Percentiles rank a stretch among this genome's conserved stretches.
Evolutionary conservation across 2,113 vertebrate species (phyloP).

Genomic region (Sitta europaea): DNA sequence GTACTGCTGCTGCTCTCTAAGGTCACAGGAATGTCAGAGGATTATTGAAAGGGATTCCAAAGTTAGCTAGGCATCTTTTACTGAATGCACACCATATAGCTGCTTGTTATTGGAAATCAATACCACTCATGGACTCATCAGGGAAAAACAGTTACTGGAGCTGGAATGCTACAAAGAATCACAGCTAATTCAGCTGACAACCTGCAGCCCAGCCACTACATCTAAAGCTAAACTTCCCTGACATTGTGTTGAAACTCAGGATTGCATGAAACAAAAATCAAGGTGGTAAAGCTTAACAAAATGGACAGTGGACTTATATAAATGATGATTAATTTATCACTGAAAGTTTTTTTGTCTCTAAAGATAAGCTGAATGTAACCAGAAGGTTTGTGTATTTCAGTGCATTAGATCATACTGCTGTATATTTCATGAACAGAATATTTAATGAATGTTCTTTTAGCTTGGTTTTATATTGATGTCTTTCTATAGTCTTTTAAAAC

Average conservation of each 20-base stretch:
- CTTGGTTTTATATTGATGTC: constrained; percentile 11
- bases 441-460: constrained; percentile 34
- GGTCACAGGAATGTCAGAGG: constrained; percentile 46
- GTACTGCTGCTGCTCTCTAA: neutral
- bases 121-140: constrained; percentile 21
- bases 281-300: neutral
- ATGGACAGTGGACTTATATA: neutral
- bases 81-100: constrained; percentile 24
- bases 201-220: neutral
- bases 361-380: neutral
- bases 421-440: constrained; percentile 30
- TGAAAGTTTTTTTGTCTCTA: neutral
- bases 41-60: constrained; percentile 43
- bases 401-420: constrained; percentile 22
- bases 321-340: constrained; percentile 16
- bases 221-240: neutral
- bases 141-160: constrained; percentile 36
- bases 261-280: neutral
- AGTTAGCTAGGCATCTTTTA: constrained; percentile 28
- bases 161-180: neutral
- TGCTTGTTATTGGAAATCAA: constrained; percentile 59
- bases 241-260: neutral
- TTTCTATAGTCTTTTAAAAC: constrained; percentile 24
- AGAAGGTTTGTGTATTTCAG: neutral
- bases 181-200: constrained; percentile 1